Evolutionary conservation across 2,888 invertebrate species (phyloP), one percentile per base, ranked within the genome.

Genomic region (Andrena bucephala): DNA sequence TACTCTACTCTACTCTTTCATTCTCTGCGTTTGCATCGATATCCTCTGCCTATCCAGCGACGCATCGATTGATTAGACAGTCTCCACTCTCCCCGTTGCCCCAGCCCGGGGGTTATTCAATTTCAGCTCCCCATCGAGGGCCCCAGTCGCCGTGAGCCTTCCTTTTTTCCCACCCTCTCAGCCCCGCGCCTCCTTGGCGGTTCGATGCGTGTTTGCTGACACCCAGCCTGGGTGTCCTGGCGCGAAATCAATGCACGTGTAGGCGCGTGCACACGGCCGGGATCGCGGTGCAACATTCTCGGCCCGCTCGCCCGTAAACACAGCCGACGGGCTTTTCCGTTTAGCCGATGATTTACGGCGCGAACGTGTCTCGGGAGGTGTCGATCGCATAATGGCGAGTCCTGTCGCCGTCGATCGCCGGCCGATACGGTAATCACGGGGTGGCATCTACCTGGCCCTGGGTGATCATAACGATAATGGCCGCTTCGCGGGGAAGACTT

Each of bases 401-500:
- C 89, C 89, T 90, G 90, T 91, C 91, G 90, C 89, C 90, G 89
- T 88, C 90, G 92, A 91, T 92, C 92, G 91, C 86, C 86, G 86
- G 86, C 88, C 92, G 92, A 92, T 92, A 93, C 90, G 90, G 91
- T 93, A 93, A 93, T 93, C 92, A 92, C 86, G 91, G 90, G 90
- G 89, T 92, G 91, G 91, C 91, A 93, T 92, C 92, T 92, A 89
- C 91, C 90, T 86, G 85, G 87, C 89, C 88, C 57, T 57, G 57
- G 57, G 85, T 90, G 90, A 92, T 92, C 91, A 90, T 89, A 91
- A 92, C 89, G 92, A 92, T 93, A 92, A 92, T 93, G 89, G 87
- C 86, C 84, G 86, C 88, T 89, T 89, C 87, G 84, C 87, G 86
- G 76, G 88, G 89, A 92, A 92, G 91, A 91, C 92, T 92, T 92